Conservation (phyloP, 2,888 invertebrate species). For the Drosophila incognita region DNA sequence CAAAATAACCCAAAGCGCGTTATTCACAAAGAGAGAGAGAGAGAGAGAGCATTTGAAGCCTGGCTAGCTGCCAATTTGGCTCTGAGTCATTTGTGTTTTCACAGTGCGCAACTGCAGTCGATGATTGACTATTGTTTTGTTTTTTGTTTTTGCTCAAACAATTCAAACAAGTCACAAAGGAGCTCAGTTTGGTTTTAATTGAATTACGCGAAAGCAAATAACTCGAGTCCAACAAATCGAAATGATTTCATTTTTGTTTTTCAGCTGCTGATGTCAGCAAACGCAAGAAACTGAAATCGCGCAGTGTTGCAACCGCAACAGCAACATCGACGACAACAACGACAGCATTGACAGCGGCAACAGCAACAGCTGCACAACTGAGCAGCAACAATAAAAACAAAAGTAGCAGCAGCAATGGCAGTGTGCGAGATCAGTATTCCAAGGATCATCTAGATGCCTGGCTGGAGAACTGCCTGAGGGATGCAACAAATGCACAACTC, state of each 20-base stretch:
- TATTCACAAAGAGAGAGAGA: background rate
- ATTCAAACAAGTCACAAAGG: slow-evolving; percentile 9
- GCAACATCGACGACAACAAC: slow-evolving; percentile 30
- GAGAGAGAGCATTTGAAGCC: slow-evolving; percentile 36
- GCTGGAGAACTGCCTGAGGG: slow-evolving; percentile 84
- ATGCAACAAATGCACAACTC: slow-evolving; percentile 82
- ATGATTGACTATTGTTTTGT: slow-evolving; percentile 27
- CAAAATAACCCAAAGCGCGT: slow-evolving; percentile 46
- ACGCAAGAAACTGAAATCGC: slow-evolving; percentile 84
- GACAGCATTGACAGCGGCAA: slow-evolving; percentile 11
- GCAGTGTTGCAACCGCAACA: slow-evolving; percentile 70
- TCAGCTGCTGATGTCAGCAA: slow-evolving; percentile 79
- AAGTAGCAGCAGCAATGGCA: slow-evolving; percentile 56
- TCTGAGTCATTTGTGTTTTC: slow-evolving; percentile 68
- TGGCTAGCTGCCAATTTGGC: slow-evolving; percentile 26
- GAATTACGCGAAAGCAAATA: slow-evolving; percentile 28
- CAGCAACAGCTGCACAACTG: slow-evolving; percentile 38
- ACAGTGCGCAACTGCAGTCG: slow-evolving; percentile 57
- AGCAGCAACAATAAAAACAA: slow-evolving; percentile 29
- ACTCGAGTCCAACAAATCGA: slow-evolving; percentile 9
- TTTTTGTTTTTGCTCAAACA: background rate
- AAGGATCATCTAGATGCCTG: slow-evolving; percentile 84
- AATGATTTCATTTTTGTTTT: slow-evolving; percentile 19
- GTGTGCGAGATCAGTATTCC: slow-evolving; percentile 65
- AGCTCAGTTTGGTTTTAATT: slow-evolving; percentile 13